phyloP scores from a whole-genome alignment of 2,797 vertebrate species.

The Gambusia yucatana region DNA sequence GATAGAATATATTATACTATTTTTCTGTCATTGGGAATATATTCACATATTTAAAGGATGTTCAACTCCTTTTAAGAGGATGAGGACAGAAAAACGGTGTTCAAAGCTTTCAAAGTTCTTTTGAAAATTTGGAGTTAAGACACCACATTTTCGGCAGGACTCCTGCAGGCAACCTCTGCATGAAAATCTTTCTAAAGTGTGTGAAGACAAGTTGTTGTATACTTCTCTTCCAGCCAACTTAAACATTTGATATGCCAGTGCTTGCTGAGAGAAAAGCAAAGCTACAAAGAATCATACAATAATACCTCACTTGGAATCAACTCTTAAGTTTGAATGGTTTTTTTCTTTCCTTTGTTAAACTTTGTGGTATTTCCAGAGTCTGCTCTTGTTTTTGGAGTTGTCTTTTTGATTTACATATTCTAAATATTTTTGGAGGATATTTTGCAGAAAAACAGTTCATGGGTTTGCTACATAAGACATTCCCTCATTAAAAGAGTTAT shows the following conservation, averaged over 20 bases:
- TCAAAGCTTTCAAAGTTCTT: slow-evolving; percentile 6
- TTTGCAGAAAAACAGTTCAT: slow-evolving; percentile 40
- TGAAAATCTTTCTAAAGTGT: slow-evolving; percentile 55
- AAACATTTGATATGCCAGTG: slow-evolving; percentile 66
- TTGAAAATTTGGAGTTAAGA: slow-evolving; percentile 21
- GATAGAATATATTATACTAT: not conserved
- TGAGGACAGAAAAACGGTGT: slow-evolving; percentile 9
- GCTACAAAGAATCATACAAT: slow-evolving; percentile 39
- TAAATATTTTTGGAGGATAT: slow-evolving; percentile 52
- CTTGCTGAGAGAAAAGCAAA: slow-evolving; percentile 65
- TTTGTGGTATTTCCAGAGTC: slow-evolving; percentile 47
- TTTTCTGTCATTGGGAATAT: slow-evolving; percentile 1
- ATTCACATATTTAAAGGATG: not conserved
- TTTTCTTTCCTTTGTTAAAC: slow-evolving; percentile 2
- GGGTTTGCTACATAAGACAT: slow-evolving; percentile 50
- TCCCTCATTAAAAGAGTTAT: slow-evolving; percentile 13
- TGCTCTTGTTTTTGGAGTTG: slow-evolving; percentile 53
- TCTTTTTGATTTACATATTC: slow-evolving; percentile 51
- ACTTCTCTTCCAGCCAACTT: slow-evolving; percentile 65
- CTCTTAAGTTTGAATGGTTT: slow-evolving; percentile 57
- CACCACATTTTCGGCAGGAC: slow-evolving; percentile 36
- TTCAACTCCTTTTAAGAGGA: not conserved
- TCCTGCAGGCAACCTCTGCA: slow-evolving; percentile 34
- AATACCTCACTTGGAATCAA: slow-evolving; percentile 54
- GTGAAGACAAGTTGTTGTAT: slow-evolving; percentile 55